Conservation (phyloP, 2,113 vertebrate species). For the Amblyopsis rosae region DNA sequence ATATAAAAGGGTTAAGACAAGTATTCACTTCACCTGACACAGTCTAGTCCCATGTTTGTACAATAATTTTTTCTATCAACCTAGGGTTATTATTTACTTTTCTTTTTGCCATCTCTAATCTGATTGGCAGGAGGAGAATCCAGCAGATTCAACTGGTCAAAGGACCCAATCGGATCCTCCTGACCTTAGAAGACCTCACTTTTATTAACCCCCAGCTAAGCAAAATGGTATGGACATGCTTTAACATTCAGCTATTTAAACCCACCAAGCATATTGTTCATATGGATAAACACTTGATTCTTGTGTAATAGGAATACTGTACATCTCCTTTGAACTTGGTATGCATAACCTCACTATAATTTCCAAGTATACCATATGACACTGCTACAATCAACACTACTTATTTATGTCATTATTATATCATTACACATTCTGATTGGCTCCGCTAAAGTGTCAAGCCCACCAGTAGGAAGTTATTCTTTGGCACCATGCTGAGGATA, state of each 20-base stretch:
- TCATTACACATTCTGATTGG: too few species aligned
- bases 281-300: too few species aligned
- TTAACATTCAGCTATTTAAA: not conserved
- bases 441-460: too few species aligned
- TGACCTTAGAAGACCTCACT: conserved; percentile 85
- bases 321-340: too few species aligned
- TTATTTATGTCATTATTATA: too few species aligned
- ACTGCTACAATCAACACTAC: too few species aligned
- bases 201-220: conserved; percentile 88
- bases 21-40: not conserved
- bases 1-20: not conserved
- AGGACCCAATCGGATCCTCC: conserved; percentile 85
- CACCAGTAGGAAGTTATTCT: too few species aligned
- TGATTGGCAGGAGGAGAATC: conserved; percentile 75
- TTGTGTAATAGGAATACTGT: too few species aligned
- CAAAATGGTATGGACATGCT: conserved; percentile 74
- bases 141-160: conserved; percentile 86
- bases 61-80: not conserved
- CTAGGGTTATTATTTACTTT: conserved; percentile 4
- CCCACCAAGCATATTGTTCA: not conserved
- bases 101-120: conserved; percentile 18
- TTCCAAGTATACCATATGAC: too few species aligned
- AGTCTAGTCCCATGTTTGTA: not conserved
- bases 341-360: too few species aligned
- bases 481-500: too few species aligned